These are phyloP conservation scores for Argyresthia albistria DNA, from an alignment of 2,888 invertebrate species.

Conservation along the genomic window DNA sequence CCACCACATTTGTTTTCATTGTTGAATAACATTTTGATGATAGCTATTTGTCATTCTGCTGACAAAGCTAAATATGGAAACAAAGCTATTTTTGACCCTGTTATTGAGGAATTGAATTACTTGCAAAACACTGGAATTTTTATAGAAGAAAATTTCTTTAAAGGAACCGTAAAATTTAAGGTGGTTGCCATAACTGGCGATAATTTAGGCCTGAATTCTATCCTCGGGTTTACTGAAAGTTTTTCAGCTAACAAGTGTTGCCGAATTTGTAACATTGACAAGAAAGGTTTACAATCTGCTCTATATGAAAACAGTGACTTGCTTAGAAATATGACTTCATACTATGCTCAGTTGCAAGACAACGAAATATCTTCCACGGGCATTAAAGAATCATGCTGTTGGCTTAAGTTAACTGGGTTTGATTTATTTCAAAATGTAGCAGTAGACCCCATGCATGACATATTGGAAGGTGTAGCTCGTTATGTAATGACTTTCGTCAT, in stretches of 20 bases:
- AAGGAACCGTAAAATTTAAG: slow-evolving; percentile 5
- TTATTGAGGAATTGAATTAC: slow-evolving; percentile 6
- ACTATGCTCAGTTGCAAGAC: not conserved
- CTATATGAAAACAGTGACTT: not conserved
- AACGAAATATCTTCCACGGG: no score
- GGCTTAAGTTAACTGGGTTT: no score
- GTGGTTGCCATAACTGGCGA: slow-evolving; percentile 10
- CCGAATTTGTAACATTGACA: slow-evolving; percentile 12
- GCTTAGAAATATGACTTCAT: not conserved
- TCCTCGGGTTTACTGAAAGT: slow-evolving; percentile 11
- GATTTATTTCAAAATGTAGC: no score
- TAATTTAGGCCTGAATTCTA: slow-evolving; percentile 8
- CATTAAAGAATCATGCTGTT: no score
- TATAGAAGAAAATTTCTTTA: not conserved
- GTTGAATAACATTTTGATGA: not conserved
- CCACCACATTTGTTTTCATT: not conserved
- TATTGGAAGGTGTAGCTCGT: no score
- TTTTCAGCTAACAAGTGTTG: slow-evolving; percentile 9
- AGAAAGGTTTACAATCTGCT: not conserved
- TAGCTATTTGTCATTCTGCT: slow-evolving; percentile 7
- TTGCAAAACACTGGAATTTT: not conserved
- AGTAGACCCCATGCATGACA: no score
- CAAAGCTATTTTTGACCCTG: not conserved
- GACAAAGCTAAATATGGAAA: slow-evolving; percentile 5
- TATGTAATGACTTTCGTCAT: no score